Percentiles rank a stretch among this genome's conserved stretches.
phyloP scores from a whole-genome alignment of 2,888 invertebrate species.

The Spodoptera littoralis region DNA sequence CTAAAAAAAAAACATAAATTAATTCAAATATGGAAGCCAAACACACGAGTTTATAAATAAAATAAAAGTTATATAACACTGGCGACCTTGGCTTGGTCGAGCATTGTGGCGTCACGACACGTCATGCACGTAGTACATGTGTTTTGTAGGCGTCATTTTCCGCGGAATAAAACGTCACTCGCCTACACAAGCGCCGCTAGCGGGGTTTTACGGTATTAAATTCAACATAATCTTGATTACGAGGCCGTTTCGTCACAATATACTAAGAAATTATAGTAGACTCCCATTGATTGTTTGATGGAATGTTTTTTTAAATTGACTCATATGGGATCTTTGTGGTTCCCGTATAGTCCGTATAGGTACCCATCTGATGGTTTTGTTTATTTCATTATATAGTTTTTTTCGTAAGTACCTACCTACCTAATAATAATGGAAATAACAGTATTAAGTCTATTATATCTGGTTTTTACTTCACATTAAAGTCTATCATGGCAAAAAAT shows the following conservation, averaged over 20 bases:
- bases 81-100: conserved; percentile 75
- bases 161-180: conserved; percentile 57
- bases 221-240: conserved; percentile 39
- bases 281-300: conserved; percentile 39
- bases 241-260: conserved; percentile 34
- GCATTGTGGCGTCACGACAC: conserved; percentile 48
- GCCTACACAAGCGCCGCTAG: conserved; percentile 47
- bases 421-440: too few relatives aligned
- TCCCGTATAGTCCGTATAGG: not conserved
- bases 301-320: conserved; percentile 43
- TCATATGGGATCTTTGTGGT: conserved; percentile 22
- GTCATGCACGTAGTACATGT: conserved; percentile 40
- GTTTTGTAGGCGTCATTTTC: conserved; percentile 57
- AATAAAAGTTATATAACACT: conserved; percentile 67
- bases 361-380: too few relatives aligned
- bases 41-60: conserved; percentile 53
- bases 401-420: too few relatives aligned
- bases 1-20: conserved; percentile 4
- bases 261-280: conserved; percentile 57
- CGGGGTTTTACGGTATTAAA: conserved; percentile 57
- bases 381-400: not conserved
- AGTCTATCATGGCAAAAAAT: too few relatives aligned
- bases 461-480: too few relatives aligned
- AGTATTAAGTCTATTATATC: not conserved
- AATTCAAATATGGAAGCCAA: conserved; percentile 32